Percentiles rank a stretch among this genome's conserved stretches.
Conservation (phyloP, 2,113 vertebrate genomes). For the Geococcyx californianus region DNA sequence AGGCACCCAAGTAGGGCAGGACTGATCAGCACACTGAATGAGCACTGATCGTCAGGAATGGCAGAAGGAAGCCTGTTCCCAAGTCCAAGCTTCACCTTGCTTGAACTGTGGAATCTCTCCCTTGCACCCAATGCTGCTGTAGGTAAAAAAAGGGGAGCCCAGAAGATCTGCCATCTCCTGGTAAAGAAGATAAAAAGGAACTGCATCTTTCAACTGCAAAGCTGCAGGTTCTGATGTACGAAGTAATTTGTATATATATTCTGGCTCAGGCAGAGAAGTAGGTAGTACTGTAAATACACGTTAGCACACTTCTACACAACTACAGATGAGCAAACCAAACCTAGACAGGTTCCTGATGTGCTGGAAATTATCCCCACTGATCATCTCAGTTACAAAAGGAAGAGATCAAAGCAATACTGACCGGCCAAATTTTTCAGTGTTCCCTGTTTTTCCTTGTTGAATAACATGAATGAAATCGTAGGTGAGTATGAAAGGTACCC, state of each 20-base stretch:
- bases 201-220: neutral
- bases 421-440: slow-evolving; percentile 97
- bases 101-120: neutral
- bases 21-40: neutral
- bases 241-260: neutral
- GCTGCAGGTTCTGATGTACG: neutral
- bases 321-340: neutral
- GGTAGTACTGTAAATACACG: neutral
- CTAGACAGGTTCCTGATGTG: neutral
- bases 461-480: slow-evolving; percentile 99
- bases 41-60: neutral
- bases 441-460: slow-evolving; percentile 96
- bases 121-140: neutral
- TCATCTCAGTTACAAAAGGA: neutral
- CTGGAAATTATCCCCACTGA: neutral
- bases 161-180: neutral
- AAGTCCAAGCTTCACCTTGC: neutral
- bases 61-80: neutral
- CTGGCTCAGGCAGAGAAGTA: neutral
- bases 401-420: slow-evolving; percentile 64
- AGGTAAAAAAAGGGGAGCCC: neutral
- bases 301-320: neutral
- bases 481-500: slow-evolving; percentile 98
- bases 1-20: neutral
- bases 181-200: neutral